Percentiles rank a stretch among this genome's conserved stretches.
phyloP scores from a whole-genome alignment of 1,140 invertebrate species.

The Pachypeltis micranthus region DNA sequence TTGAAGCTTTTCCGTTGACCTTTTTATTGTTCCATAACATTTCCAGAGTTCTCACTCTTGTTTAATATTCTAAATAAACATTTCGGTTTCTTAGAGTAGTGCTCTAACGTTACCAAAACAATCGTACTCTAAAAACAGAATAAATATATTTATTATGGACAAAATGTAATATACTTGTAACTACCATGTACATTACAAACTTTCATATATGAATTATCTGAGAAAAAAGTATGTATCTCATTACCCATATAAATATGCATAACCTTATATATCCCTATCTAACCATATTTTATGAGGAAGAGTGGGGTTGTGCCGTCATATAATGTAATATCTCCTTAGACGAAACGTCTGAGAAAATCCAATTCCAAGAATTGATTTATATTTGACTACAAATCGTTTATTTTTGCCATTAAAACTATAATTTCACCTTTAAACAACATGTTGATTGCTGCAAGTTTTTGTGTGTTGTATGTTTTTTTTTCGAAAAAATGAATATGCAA shows the following conservation, averaged over 20 bases:
- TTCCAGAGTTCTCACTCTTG: slow-evolving; percentile 2
- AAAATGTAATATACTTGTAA: slow-evolving; percentile 22
- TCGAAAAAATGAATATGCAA: too few species aligned
- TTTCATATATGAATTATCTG: slow-evolving; percentile 22
- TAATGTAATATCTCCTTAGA: slow-evolving; percentile 15
- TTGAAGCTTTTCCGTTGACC: not conserved
- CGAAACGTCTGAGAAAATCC: too few species aligned
- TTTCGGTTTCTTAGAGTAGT: slow-evolving; percentile 5
- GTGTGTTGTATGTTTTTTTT: too few species aligned
- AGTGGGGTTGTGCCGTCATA: slow-evolving; percentile 8
- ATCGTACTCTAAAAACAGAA: slow-evolving; percentile 14
- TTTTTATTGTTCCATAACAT: slow-evolving; percentile 7
- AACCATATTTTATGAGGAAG: slow-evolving; percentile 5
- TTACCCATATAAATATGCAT: not conserved
- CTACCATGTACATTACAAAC: slow-evolving; percentile 20
- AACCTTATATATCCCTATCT: not conserved
- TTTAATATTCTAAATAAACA: slow-evolving; percentile 2
- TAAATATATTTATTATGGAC: slow-evolving; percentile 21
- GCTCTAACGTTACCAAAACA: slow-evolving; percentile 8
- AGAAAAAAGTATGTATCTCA: slow-evolving; percentile 18
- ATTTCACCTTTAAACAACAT: too few species aligned
- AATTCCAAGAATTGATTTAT: too few species aligned
- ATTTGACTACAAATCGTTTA: too few species aligned
- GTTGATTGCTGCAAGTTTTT: too few species aligned
- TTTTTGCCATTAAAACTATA: too few species aligned